phyloP scores from a whole-genome alignment of 1,140 invertebrate species.

The Homarus americanus region DNA sequence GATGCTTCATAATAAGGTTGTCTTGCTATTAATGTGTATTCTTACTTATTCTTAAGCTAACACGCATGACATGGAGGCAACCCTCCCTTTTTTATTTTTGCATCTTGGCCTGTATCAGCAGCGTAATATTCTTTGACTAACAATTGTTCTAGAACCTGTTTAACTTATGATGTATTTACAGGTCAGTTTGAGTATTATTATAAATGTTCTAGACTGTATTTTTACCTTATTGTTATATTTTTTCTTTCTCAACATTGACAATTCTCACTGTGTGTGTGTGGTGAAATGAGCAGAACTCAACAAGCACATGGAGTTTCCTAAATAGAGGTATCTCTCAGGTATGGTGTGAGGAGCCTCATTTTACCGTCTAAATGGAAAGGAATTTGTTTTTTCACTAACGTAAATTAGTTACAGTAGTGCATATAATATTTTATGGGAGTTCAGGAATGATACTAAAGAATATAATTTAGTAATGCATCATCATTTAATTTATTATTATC shows the following conservation, averaged over 20 bases:
- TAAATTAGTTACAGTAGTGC: no score
- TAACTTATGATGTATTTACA: conserved; percentile 5
- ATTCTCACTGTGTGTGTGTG: not conserved
- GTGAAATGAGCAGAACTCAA: not conserved
- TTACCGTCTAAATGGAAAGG: not conserved
- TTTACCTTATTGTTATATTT: not conserved
- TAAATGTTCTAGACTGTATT: conserved; percentile 5
- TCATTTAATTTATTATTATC: no score
- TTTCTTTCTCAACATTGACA: not conserved
- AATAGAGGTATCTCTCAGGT: not conserved
- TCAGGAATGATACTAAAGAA: no score
- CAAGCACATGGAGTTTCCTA: not conserved
- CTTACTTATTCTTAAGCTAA: conserved; percentile 16
- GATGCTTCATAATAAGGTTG: conserved; percentile 17
- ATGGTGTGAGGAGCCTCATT: not conserved
- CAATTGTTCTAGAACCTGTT: conserved; percentile 30
- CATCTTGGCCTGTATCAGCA: conserved; percentile 62
- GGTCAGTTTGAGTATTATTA: not conserved
- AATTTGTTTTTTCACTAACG: not conserved
- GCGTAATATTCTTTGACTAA: conserved; percentile 54
- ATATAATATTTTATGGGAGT: no score
- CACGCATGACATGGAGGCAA: conserved; percentile 46
- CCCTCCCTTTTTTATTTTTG: conserved; percentile 34
- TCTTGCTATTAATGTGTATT: conserved; percentile 14
- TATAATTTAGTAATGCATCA: no score